phyloP scores from a whole-genome alignment of 92 coral and sea anemone genomes.

The Blastomussa wellsi region DNA sequence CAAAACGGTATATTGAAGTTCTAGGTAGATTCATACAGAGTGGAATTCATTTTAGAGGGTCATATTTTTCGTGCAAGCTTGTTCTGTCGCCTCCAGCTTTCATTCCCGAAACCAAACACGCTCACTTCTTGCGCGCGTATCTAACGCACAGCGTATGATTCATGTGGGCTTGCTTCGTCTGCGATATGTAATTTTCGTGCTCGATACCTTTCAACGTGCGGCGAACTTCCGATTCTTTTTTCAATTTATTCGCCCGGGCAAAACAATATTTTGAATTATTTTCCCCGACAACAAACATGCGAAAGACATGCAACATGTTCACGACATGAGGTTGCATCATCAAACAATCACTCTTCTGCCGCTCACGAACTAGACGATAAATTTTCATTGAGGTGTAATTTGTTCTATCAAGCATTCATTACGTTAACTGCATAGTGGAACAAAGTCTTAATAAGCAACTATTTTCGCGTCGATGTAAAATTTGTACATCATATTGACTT shows the following conservation, averaged over 20 bases:
- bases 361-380: not conserved
- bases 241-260: conserved; percentile 28
- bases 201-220: not conserved
- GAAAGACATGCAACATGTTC: conserved; percentile 9
- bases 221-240: conserved; percentile 9
- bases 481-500: not conserved
- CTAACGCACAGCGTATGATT: no score
- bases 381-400: not conserved
- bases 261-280: not conserved
- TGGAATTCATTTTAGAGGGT: not conserved
- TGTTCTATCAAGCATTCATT: not conserved
- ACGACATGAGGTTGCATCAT: not conserved
- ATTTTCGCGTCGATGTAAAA: not conserved
- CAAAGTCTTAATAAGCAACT: not conserved
- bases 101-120: not conserved
- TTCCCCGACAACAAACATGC: no score
- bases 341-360: not conserved
- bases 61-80: not conserved
- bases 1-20: not conserved
- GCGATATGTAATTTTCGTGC: not conserved
- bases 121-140: not conserved
- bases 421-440: not conserved
- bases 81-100: not conserved
- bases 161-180: not conserved
- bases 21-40: not conserved